Evolutionary conservation across 2,113 vertebrate species (phyloP).

Genomic region (Lasiurus cinereus): DNA sequence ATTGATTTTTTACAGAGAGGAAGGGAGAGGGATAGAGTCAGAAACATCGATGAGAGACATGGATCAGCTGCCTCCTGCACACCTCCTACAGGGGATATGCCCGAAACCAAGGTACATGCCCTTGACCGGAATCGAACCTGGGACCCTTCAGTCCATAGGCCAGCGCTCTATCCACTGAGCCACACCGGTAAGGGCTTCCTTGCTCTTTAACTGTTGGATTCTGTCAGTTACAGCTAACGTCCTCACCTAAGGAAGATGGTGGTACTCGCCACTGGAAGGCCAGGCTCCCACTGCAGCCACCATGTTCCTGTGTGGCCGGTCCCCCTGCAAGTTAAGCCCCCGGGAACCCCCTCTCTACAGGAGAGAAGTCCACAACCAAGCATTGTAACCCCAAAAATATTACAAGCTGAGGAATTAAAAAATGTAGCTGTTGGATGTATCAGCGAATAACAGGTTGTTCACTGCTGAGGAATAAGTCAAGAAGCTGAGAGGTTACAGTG

Average conservation of each 20-base stretch:
- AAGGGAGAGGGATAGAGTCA: too few species aligned
- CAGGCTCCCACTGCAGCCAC: not conserved
- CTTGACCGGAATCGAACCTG: too few species aligned
- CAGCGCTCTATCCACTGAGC: too few species aligned
- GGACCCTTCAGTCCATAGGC: too few species aligned
- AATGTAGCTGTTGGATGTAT: not conserved
- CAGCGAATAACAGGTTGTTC: not conserved
- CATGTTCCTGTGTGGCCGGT: too few species aligned
- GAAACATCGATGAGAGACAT: too few species aligned
- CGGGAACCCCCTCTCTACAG: not conserved
- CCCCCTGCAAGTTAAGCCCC: not conserved
- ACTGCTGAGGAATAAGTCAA: not conserved
- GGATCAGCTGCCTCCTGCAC: too few species aligned
- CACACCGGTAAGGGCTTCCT: too few species aligned
- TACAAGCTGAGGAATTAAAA: not conserved
- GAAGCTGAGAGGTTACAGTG: slow-evolving; percentile 21
- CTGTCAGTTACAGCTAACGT: not conserved
- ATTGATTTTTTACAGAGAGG: too few species aligned
- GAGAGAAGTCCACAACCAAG: not conserved
- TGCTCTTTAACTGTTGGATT: too few species aligned
- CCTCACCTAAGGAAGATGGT: not conserved
- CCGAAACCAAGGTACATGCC: too few species aligned
- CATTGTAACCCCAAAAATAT: slow-evolving; percentile 21
- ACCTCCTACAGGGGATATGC: too few species aligned
- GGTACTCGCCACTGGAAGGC: not conserved